phyloP scores from a whole-genome alignment of 2,113 vertebrate species.

The Hippocampus guttulatus region DNA sequence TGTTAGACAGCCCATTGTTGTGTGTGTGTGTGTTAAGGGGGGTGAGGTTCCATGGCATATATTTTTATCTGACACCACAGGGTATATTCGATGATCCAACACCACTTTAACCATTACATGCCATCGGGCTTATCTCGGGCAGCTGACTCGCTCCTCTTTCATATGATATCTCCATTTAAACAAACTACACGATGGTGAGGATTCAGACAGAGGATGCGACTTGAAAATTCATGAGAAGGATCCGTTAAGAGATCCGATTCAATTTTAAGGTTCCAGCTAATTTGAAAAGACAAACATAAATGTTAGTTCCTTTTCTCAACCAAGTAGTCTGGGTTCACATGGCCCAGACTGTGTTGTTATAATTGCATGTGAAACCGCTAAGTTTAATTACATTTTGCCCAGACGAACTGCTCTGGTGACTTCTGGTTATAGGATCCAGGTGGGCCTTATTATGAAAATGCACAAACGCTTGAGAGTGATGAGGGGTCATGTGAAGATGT shows the following conservation, averaged over 20 bases:
- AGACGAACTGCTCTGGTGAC: constrained; percentile 36
- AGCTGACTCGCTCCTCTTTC: constrained; percentile 52
- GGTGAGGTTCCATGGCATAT: constrained; percentile 4
- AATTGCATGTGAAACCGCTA: constrained; percentile 47
- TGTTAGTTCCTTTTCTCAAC: constrained; percentile 44
- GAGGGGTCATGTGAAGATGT: constrained; percentile 57
- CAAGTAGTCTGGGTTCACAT: constrained; percentile 21
- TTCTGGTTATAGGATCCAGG: constrained; percentile 57
- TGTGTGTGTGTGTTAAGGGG: not conserved
- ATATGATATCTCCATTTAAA: constrained; percentile 59
- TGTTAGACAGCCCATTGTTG: constrained; percentile 29
- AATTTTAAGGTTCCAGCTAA: constrained; percentile 50
- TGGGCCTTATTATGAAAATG: constrained; percentile 50
- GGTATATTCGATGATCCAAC: constrained; percentile 63
- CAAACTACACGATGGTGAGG: constrained; percentile 48
- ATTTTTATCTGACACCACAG: constrained; percentile 67
- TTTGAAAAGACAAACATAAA: constrained; percentile 57
- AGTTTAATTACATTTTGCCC: constrained; percentile 61
- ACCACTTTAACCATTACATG: constrained; percentile 63
- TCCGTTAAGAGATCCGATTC: constrained; percentile 35
- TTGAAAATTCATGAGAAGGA: not conserved
- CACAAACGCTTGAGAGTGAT: constrained; percentile 42
- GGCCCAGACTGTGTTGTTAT: constrained; percentile 50
- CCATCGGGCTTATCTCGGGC: constrained; percentile 49
- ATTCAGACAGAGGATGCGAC: constrained; percentile 30